A percentile compares a stretch with the other conserved stretches of the same genome.
These are phyloP conservation scores for Achlya flavicornis DNA, from an alignment of 2,888 invertebrate genomes.

Conservation along the genomic window DNA sequence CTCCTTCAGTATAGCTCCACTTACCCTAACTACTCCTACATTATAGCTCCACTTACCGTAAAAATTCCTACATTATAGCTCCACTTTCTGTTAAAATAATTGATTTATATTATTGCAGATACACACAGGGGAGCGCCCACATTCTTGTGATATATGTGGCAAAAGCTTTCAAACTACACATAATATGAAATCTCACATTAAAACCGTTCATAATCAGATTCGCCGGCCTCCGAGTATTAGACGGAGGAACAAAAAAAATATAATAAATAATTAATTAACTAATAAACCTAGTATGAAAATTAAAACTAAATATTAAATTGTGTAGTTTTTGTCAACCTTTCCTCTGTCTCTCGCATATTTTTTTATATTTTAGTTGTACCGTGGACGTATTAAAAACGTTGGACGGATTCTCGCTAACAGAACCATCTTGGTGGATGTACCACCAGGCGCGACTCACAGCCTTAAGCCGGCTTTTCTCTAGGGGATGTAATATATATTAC, in stretches of 20 bases:
- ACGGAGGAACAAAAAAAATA: conserved; percentile 6
- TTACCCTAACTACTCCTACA: not conserved
- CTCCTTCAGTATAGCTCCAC: not conserved
- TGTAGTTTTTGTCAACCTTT: no score
- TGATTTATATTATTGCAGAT: conserved; percentile 47
- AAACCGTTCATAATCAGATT: conserved; percentile 63
- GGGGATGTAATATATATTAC: no score
- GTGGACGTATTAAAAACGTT: no score
- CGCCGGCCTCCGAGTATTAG: conserved; percentile 61
- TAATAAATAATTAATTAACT: not conserved
- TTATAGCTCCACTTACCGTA: not conserved
- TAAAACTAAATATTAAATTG: not conserved
- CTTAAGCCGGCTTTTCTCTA: no score
- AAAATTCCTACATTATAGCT: no score
- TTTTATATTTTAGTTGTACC: no score
- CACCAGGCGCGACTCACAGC: no score
- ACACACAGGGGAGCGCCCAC: conserved; percentile 67
- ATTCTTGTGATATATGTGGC: conserved; percentile 59
- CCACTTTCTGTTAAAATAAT: not conserved
- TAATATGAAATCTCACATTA: conserved; percentile 66
- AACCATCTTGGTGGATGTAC: no score
- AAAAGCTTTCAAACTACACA: conserved; percentile 69
- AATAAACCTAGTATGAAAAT: not conserved
- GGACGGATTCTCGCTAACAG: no score
- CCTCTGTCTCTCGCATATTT: no score